Conservation (phyloP, 2,797 vertebrate genomes). For the Myripristis murdjan region DNA sequence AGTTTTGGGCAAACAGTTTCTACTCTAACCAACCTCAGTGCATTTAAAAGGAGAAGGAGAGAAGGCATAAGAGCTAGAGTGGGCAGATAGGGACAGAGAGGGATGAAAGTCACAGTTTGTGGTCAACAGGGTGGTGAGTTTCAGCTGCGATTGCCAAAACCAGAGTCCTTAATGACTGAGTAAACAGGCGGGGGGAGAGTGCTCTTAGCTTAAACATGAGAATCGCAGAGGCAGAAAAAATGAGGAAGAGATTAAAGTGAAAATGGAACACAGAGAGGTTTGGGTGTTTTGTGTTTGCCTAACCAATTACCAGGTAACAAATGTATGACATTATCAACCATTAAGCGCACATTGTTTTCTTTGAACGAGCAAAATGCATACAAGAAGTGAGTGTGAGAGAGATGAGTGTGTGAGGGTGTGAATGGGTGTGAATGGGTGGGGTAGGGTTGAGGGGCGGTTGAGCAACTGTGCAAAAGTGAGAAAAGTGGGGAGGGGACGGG, state of each 20-base stretch:
- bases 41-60: conserved; percentile 11
- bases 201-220: conserved; percentile 51
- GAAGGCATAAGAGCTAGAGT: conserved; percentile 3
- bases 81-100: conserved; percentile 35
- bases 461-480: not conserved
- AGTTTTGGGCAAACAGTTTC: conserved; percentile 44
- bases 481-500: not conserved
- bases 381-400: not conserved
- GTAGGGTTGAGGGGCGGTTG: not conserved
- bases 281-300: not conserved
- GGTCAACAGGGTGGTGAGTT: conserved; percentile 58
- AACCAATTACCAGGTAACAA: conserved; percentile 5
- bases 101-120: conserved; percentile 63
- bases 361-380: not conserved
- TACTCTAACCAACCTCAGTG: conserved; percentile 17
- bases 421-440: conserved; percentile 13
- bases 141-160: conserved; percentile 77
- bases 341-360: too few species aligned
- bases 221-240: conserved; percentile 29
- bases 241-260: conserved; percentile 17
- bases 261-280: conserved; percentile 9
- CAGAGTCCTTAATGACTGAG: conserved; percentile 62
- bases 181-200: conserved; percentile 58
- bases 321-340: conserved; percentile 4
- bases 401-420: conserved; percentile 4